Base-by-base conservation (phyloP, 2,888 invertebrate species). In the Ecliptopera silaceata region DNA sequence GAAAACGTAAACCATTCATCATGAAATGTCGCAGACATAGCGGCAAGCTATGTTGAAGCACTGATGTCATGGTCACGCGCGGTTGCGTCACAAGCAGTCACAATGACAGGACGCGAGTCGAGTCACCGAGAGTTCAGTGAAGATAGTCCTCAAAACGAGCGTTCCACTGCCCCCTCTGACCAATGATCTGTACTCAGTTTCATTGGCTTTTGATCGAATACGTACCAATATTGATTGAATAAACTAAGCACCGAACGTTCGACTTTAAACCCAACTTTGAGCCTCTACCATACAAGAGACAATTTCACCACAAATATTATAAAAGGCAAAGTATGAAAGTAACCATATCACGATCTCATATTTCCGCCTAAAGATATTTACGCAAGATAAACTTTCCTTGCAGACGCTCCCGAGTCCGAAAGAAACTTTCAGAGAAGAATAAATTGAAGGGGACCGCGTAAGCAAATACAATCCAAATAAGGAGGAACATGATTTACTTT, bases 61-160 rank as follows among this genome's bases (percentile, higher is more conserved):
- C 70, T 71, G 82, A 75, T 86, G 87, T 86, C 87, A 88, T 75
- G 86, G 86, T 83, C 88, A 84, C 82, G 83, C 78, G 76, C 78
- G 65, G 71, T 86, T 87, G 80, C 86, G 82, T 86, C 86, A 86
- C 59, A 51, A 52, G 45, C 22, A 56, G 53, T 48, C 56, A 66
- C 62, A 64, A 63, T 56, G 66, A 59, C 56, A 61, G 64, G 63
- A 65, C 55, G 43, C 66, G 51, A 45, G 44, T 48, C 56, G 61
- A 59, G 47, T 68, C 65, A 63, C 56, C 62, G 63, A 47, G 52
- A 54, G 59, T 50, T 59, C 65, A 63, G 34, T 57, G 66, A 60
- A 60, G 67, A 65, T 70, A 71, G 72, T 71, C 66, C 71, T 66
- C 63, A 68, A n/a, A 59, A 50, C 62, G 64, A 64, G 57, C 65